Evolutionary conservation across 2,113 vertebrate species (phyloP).

Genomic region (Pluvianellus socialis): DNA sequence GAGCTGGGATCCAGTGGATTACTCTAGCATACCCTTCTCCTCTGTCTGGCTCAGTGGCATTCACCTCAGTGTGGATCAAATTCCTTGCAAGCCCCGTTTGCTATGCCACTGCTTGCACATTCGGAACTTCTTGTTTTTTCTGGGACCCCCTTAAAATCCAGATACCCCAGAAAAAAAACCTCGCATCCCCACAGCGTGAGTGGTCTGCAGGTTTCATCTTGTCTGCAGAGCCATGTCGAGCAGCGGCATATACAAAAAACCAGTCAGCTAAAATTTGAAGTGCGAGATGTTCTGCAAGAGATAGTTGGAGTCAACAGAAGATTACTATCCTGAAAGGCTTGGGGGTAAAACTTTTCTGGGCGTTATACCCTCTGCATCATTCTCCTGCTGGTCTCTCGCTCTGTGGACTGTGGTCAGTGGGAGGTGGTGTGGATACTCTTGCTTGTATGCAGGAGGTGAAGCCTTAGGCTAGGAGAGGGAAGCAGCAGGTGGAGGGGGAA

Average conservation of each 20-base stretch:
- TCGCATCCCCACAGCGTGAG: neutral
- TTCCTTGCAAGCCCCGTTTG: neutral
- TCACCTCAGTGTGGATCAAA: neutral
- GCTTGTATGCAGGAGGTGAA: neutral
- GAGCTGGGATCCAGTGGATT: neutral
- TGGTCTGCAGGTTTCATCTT: neutral
- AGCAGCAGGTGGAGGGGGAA: neutral
- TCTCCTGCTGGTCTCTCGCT: conserved; percentile 16
- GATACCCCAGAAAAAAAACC: neutral
- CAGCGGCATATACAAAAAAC: neutral
- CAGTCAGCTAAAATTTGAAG: neutral
- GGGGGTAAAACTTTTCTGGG: neutral
- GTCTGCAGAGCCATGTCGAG: neutral
- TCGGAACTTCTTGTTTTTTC: neutral
- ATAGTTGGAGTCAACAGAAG: neutral
- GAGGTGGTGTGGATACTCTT: neutral
- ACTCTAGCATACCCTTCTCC: neutral
- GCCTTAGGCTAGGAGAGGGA: neutral
- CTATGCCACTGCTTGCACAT: neutral
- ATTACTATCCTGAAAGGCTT: neutral
- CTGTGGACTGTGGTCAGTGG: neutral
- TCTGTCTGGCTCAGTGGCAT: neutral
- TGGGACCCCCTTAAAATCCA: neutral
- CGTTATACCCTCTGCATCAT: neutral
- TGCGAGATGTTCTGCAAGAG: neutral